Evolutionary conservation across 2,113 vertebrate genomes (phyloP), one percentile per base, ranked within the genome.

Genomic region (Takifugu flavidus): DNA sequence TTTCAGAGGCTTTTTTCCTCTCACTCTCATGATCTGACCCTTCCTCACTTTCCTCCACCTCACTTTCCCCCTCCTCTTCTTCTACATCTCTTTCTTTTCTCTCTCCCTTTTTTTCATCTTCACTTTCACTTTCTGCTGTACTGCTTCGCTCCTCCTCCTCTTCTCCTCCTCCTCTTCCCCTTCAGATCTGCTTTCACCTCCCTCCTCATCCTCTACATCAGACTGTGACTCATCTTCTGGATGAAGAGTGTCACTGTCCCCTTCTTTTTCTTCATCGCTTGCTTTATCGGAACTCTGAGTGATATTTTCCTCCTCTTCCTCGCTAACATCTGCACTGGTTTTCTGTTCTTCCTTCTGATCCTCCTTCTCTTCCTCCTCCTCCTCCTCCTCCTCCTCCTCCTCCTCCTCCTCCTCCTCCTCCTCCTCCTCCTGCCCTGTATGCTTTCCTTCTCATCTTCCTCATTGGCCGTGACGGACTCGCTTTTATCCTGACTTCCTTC

Each of bases 211-310:
- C 0, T 60, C 68, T 45, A 3, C 49, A 7, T 75, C 71, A n/a
- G 42, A 62, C 20, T 63, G 60, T 0, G 50, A 54, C 39, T 56
- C 29, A 5, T 70, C 56, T 6, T 65, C 72, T 44, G 58, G 49
- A 46, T 79, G 46, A 47, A 75, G 55, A 12, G 74, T 82, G 64
- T 77, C 56, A 1, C 66, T 62, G 5, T 77, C 62, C 2, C 28
- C 29, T 4, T 61, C 69, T 25, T 63, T 58, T 13, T 73, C 65
- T 1, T 52, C 70, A 25, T 61, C 68, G 27, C 55, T 31, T 3
- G 25, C 31, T 70, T 70, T 58, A 2, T 52, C 15, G 1, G 11
- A n/a, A 49, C 55, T 64, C 12, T 53, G 25, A 44, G 52, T 70
- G 8, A 27, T 42, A 7, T 76, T 73, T 3, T 73, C 57, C 26